phyloP scores from a whole-genome alignment of 1,140 invertebrate species.

The Megalopta genalis region DNA sequence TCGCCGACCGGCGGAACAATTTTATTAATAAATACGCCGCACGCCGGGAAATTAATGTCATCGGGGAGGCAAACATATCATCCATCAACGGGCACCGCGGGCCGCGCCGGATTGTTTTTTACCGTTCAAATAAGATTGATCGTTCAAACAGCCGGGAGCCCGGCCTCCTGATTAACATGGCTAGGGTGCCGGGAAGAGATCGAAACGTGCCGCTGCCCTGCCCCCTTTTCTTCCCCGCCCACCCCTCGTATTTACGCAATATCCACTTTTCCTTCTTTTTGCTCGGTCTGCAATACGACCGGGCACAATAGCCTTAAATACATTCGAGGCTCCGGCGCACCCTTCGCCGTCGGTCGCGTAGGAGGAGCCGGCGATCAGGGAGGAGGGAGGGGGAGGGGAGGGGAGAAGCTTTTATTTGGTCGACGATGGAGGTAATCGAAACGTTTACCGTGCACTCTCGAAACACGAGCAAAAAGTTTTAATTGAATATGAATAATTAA shows the following conservation, averaged over 20 bases:
- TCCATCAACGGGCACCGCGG: slow-evolving; percentile 2
- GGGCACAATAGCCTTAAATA: slow-evolving; percentile 41
- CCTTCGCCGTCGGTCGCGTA: slow-evolving; percentile 7
- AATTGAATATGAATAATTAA: slow-evolving; percentile 65
- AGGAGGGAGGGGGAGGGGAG: too few species aligned
- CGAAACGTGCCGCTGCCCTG: neutral
- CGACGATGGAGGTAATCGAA: slow-evolving; percentile 47
- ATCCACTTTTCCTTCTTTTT: slow-evolving; percentile 27
- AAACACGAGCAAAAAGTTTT: slow-evolving; percentile 55
- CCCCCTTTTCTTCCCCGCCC: too few species aligned
- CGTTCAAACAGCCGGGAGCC: slow-evolving; percentile 17
- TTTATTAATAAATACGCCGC: neutral
- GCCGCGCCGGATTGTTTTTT: slow-evolving; percentile 3
- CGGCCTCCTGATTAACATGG: slow-evolving; percentile 52
- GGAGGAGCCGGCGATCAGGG: too few species aligned
- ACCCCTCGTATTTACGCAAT: slow-evolving; percentile 50
- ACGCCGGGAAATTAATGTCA: slow-evolving; percentile 1
- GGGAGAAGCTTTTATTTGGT: slow-evolving; percentile 42
- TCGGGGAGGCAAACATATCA: neutral
- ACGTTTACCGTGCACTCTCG: slow-evolving; percentile 54
- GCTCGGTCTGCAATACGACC: slow-evolving; percentile 22
- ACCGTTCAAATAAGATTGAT: slow-evolving; percentile 18
- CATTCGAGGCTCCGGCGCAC: slow-evolving; percentile 24
- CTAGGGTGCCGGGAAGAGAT: slow-evolving; percentile 22
- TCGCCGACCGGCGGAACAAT: neutral